Percentiles rank a stretch among this genome's conserved stretches.
Evolutionary conservation across 2,888 invertebrate genomes (phyloP).

Genomic region (Chymomyza amoena): DNA sequence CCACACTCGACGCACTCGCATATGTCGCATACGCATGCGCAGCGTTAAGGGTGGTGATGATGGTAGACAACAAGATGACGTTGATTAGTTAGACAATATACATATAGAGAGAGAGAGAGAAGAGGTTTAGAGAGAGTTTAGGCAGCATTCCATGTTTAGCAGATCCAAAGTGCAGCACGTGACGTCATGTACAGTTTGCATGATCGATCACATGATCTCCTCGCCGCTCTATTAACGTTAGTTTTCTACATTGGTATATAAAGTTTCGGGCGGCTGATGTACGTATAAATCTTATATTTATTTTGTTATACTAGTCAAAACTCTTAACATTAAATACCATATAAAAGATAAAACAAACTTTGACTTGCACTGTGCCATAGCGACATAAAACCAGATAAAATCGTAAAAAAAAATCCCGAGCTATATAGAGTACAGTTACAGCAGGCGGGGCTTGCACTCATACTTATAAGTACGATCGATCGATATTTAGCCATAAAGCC

Average conservation of each 20-base stretch:
- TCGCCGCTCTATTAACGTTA: constrained; percentile 58
- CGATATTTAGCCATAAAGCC: neutral
- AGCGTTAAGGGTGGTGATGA: constrained; percentile 82
- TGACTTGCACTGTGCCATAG: constrained; percentile 67
- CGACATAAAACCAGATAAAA: constrained; percentile 17
- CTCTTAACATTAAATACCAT: neutral
- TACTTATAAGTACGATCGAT: neutral
- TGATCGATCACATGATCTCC: constrained; percentile 44
- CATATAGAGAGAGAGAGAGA: neutral
- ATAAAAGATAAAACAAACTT: constrained; percentile 20
- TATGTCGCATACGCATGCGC: constrained; percentile 87
- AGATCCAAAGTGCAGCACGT: constrained; percentile 63
- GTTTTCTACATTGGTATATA: neutral
- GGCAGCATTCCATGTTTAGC: constrained; percentile 33
- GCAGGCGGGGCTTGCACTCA: neutral
- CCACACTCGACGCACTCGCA: constrained; percentile 82
- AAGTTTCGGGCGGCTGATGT: neutral
- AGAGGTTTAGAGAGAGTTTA: neutral
- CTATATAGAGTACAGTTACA: neutral
- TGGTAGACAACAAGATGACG: neutral
- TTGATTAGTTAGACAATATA: neutral
- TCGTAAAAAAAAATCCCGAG: neutral
- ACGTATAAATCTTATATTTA: neutral
- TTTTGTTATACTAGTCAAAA: constrained; percentile 6
- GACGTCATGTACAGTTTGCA: constrained; percentile 23